These are phyloP conservation scores for Zaprionus kolodkinae DNA, from an alignment of 1,140 invertebrate species.

Conservation along the genomic window DNA sequence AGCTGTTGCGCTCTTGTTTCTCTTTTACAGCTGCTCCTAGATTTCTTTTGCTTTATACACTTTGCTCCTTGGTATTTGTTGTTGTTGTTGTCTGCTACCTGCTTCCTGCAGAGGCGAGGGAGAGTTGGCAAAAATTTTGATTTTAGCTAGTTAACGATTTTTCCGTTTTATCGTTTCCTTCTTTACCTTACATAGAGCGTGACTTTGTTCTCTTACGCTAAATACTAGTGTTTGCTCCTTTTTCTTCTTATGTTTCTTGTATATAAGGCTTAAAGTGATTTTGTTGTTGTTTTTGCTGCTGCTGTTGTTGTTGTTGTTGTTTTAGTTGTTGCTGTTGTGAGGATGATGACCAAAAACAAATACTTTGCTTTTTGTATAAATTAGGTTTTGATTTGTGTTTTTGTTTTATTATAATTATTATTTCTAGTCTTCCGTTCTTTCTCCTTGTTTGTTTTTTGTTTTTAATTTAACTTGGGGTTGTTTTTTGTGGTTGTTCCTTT, in stretches of 20 bases:
- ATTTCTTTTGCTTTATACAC: background rate
- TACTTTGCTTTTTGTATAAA: conserved; percentile 49
- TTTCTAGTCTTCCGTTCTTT: conserved; percentile 78
- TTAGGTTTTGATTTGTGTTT: conserved; percentile 47
- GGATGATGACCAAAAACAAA: conserved; percentile 54
- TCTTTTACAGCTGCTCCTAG: background rate
- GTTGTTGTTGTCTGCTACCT: conserved; percentile 4
- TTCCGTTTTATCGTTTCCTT: background rate
- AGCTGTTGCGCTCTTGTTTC: conserved; percentile 3
- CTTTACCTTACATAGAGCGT: conserved; percentile 18
- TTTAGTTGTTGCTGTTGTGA: conserved; percentile 35
- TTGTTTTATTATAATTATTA: conserved; percentile 47
- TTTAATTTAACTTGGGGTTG: conserved; percentile 54
- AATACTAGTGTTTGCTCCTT: conserved; percentile 36
- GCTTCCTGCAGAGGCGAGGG: background rate
- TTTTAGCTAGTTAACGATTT: conserved; percentile 9
- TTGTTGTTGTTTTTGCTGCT: conserved; percentile 42
- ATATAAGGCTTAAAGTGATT: conserved; percentile 78
- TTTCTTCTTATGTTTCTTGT: conserved; percentile 37
- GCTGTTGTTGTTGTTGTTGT: conserved; percentile 21
- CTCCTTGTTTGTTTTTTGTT: conserved; percentile 57
- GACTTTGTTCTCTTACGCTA: conserved; percentile 29
- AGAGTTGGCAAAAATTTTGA: background rate
- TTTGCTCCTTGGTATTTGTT: conserved; percentile 3
- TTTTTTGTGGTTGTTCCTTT: conserved; percentile 71